Evolutionary conservation across 2,797 vertebrate genomes (phyloP).

Genomic region (Sebastes trivittatus): DNA sequence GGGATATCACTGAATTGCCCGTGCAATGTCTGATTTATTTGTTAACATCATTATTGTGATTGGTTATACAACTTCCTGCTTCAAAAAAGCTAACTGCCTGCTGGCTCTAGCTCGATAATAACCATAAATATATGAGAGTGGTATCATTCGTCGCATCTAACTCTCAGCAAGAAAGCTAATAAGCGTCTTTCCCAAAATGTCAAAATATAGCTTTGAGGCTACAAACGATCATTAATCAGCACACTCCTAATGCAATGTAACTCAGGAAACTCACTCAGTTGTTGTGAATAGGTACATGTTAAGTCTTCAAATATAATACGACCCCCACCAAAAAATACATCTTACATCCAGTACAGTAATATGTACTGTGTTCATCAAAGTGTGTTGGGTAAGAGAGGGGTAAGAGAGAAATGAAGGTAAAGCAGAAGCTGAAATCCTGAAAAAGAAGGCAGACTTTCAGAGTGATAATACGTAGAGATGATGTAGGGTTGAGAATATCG

Average conservation of each 20-base stretch:
- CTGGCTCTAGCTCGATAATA: neutral
- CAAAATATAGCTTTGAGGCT: neutral
- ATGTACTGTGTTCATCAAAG: neutral
- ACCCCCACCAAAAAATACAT: neutral
- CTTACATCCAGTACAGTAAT: neutral
- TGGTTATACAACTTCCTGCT: no score
- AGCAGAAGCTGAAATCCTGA: neutral
- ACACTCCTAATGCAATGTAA: neutral
- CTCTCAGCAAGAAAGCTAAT: neutral
- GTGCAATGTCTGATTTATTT: no score
- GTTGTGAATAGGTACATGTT: neutral
- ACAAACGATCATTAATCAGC: neutral
- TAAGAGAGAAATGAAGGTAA: neutral
- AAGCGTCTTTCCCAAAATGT: neutral
- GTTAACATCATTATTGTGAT: no score
- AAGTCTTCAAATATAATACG: neutral
- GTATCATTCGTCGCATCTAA: neutral
- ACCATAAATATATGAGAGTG: neutral
- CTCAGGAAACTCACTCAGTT: neutral
- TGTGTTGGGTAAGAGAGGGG: neutral
- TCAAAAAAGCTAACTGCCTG: neutral
- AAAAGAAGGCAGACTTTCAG: neutral
- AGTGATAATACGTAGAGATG: neutral
- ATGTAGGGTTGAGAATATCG: constrained; percentile 6
- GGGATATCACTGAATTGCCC: no score